Evolutionary conservation across 2,797 vertebrate genomes (phyloP).

Genomic region (Danionella dracula): DNA sequence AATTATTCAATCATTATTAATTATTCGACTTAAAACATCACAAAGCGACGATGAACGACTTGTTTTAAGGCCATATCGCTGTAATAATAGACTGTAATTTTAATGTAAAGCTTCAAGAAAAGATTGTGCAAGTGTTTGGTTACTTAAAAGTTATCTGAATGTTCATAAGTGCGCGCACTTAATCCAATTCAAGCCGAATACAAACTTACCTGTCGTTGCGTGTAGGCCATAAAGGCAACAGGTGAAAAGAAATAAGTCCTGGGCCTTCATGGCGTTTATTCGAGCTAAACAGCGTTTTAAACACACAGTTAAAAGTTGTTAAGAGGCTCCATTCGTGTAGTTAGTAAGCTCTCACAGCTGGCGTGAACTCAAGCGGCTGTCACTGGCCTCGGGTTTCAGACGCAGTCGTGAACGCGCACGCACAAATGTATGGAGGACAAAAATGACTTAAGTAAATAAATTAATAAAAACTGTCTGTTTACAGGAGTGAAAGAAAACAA

Average conservation of each 20-base stretch:
- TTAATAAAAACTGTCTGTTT: too few relatives aligned
- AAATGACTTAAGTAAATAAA: too few relatives aligned
- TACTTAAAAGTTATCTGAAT: neutral
- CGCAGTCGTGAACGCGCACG: neutral
- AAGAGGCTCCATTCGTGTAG: neutral
- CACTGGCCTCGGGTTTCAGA: conserved; percentile 64
- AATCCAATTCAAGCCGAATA: too few relatives aligned
- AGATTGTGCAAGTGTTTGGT: neutral
- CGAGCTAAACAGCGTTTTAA: too few relatives aligned
- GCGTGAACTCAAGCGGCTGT: conserved; percentile 22
- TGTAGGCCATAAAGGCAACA: conserved; percentile 56
- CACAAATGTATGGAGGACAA: too few relatives aligned
- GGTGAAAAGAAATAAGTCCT: conserved; percentile 52
- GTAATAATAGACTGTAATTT: too few relatives aligned
- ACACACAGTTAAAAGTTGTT: neutral
- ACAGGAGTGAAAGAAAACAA: too few relatives aligned
- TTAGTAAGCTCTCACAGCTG: conserved; percentile 10
- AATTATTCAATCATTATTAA: too few relatives aligned
- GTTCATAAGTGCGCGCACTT: neutral
- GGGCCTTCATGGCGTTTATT: conserved; percentile 54
- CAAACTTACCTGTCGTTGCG: conserved; percentile 63
- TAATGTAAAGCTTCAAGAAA: too few relatives aligned
- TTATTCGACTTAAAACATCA: too few relatives aligned
- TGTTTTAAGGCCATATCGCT: too few relatives aligned
- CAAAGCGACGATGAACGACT: too few relatives aligned